Evolutionary conservation across 2,888 invertebrate species (phyloP).

Genomic region (Abrostola tripartita): DNA sequence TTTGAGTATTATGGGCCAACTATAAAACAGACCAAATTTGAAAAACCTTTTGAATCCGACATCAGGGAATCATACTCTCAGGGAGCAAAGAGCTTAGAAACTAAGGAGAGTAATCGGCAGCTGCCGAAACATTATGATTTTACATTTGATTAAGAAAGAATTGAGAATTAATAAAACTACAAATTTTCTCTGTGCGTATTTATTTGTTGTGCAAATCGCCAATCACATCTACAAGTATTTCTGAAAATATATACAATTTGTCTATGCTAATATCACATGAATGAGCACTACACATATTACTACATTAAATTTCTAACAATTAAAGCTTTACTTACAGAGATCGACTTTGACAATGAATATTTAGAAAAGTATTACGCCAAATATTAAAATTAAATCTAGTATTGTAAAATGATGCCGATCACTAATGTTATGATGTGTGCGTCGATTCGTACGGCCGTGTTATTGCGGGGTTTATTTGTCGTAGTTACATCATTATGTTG

Average conservation of each 20-base stretch:
- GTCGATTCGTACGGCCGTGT: constrained; percentile 40
- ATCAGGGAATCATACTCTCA: constrained; percentile 82
- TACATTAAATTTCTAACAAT: constrained; percentile 55
- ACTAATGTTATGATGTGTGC: constrained; percentile 41
- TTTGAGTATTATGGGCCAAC: constrained; percentile 90
- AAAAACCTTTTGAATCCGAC: constrained; percentile 79
- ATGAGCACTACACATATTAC: constrained; percentile 60
- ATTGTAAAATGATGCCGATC: constrained; percentile 39
- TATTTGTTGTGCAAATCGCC: constrained; percentile 60
- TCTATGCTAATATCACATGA: constrained; percentile 73
- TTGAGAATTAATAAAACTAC: constrained; percentile 48
- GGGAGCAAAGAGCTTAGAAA: constrained; percentile 80
- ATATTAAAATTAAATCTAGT: constrained; percentile 20
- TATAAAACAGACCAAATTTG: constrained; percentile 69
- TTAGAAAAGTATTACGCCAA: constrained; percentile 27
- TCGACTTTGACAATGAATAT: constrained; percentile 46
- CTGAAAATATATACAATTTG: constrained; percentile 55
- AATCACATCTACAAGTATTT: constrained; percentile 46
- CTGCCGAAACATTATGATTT: constrained; percentile 81
- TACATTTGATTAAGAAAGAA: constrained; percentile 73
- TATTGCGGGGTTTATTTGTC: constrained; percentile 53
- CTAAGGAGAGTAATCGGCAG: constrained; percentile 71
- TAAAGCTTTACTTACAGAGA: constrained; percentile 59
- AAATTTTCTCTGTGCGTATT: constrained; percentile 52
- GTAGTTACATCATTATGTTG: constrained; percentile 28